Evolutionary conservation across 2,888 invertebrate species (phyloP).

Genomic region (Salpingus planirostris): DNA sequence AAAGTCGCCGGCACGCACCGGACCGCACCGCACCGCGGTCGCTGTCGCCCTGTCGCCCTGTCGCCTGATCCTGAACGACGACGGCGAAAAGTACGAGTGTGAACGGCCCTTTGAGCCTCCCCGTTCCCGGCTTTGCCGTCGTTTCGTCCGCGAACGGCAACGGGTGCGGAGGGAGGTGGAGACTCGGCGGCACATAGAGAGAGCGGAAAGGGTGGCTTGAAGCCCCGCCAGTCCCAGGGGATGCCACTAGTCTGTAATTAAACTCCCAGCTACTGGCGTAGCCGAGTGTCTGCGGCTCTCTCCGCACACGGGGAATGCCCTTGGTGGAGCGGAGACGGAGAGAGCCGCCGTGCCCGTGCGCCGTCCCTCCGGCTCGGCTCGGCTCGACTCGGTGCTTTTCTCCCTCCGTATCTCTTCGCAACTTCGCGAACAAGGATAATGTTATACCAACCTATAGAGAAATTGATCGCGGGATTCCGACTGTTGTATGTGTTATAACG

Average conservation of each 20-base stretch:
- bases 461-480: slow-evolving; percentile 34
- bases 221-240: slow-evolving; percentile 38
- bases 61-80: too few species aligned
- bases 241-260: slow-evolving; percentile 41
- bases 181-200: slow-evolving; percentile 13
- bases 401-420: slow-evolving; percentile 29
- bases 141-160: too few species aligned
- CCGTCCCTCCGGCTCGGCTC: too few species aligned
- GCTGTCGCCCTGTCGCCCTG: too few species aligned
- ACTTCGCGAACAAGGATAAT: slow-evolving; percentile 34
- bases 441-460: slow-evolving; percentile 34
- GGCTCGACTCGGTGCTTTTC: too few species aligned
- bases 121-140: too few species aligned
- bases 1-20: slow-evolving; percentile 1
- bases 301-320: too few species aligned
- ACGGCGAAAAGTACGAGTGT: slow-evolving; percentile 13
- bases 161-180: slow-evolving; percentile 19
- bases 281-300: too few species aligned
- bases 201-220: slow-evolving; percentile 28
- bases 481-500: slow-evolving; percentile 22
- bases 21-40: too few species aligned
- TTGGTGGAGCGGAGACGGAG: too few species aligned
- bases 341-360: too few species aligned
- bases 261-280: slow-evolving; percentile 35
- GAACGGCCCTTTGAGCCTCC: slow-evolving; percentile 24